A percentile compares a stretch with the other conserved stretches of the same genome.
Evolutionary conservation across 2,888 invertebrate genomes (phyloP).

Genomic region (Biston stratarius): DNA sequence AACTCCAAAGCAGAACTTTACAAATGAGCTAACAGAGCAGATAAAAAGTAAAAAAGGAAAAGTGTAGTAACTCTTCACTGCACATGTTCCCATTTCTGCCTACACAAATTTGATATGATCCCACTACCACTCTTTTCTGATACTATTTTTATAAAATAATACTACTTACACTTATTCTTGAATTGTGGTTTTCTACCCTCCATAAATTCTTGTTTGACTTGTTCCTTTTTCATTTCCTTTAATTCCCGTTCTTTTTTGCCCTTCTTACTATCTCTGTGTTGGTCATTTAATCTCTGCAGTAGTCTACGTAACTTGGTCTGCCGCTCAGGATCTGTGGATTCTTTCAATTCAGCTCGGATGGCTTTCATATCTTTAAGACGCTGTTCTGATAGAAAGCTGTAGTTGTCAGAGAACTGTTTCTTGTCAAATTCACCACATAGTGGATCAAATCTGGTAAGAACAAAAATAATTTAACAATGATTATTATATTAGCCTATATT

Average conservation of each 20-base stretch:
- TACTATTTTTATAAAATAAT: too few relatives aligned
- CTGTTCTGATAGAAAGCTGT: conserved; percentile 91
- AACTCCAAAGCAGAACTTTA: too few relatives aligned
- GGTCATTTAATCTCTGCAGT: conserved; percentile 92
- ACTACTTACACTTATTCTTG: conserved; percentile 77
- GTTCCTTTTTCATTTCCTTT: conserved; percentile 82
- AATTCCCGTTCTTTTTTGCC: conserved; percentile 73
- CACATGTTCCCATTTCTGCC: too few relatives aligned
- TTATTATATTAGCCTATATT: too few relatives aligned
- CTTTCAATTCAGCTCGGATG: conserved; percentile 87
- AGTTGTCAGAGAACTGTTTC: conserved; percentile 91
- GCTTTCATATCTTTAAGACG: conserved; percentile 89
- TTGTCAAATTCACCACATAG: conserved; percentile 93
- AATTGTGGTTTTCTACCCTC: conserved; percentile 91
- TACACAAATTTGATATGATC: too few relatives aligned
- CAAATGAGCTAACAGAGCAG: too few relatives aligned
- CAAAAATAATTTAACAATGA: conserved; percentile 1
- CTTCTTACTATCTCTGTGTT: conserved; percentile 88
- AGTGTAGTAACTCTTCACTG: too few relatives aligned
- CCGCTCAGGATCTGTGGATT: conserved; percentile 87
- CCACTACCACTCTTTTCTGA: too few relatives aligned
- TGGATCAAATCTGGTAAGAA: conserved; percentile 90
- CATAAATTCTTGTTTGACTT: conserved; percentile 81
- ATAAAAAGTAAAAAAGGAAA: too few relatives aligned
- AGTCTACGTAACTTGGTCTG: conserved; percentile 89